Percentiles rank a stretch among this genome's conserved stretches.
Conservation (phyloP, 2,113 vertebrate species). For the Thinocorus orbignyianus region DNA sequence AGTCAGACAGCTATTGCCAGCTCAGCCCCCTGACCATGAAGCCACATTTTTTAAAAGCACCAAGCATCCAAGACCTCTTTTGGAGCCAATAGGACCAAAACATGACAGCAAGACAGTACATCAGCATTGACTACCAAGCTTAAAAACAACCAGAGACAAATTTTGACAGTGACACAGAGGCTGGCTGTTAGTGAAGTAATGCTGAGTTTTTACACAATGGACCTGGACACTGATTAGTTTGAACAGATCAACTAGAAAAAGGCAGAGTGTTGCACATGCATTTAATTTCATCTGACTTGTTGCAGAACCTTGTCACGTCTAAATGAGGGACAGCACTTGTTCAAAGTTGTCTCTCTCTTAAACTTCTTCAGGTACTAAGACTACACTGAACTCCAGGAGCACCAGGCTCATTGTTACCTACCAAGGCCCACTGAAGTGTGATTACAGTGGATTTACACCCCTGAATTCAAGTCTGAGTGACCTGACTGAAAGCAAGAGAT, state of each 20-base stretch:
- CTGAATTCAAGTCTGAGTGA: not conserved
- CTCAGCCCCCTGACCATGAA: not conserved
- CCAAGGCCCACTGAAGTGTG: not conserved
- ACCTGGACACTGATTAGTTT: not conserved
- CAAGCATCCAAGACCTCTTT: not conserved
- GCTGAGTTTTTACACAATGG: not conserved
- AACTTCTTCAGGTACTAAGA: not conserved
- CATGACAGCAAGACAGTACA: not conserved
- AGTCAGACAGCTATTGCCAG: not conserved
- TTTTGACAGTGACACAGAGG: not conserved
- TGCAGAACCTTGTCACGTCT: not conserved
- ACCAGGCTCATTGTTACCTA: not conserved
- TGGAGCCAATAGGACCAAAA: not conserved
- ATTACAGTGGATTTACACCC: not conserved
- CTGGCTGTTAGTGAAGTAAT: not conserved
- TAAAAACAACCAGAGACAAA: not conserved
- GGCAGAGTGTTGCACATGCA: not conserved
- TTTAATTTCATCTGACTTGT: not conserved
- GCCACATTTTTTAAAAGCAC: not conserved
- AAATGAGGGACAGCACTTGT: not conserved
- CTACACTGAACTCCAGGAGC: not conserved
- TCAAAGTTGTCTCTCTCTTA: not conserved
- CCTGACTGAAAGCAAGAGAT: not conserved
- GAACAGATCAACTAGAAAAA: not conserved
- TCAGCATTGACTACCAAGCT: not conserved